Base-by-base conservation (phyloP, 2,113 vertebrate genomes). In the Xiphias gladius region DNA sequence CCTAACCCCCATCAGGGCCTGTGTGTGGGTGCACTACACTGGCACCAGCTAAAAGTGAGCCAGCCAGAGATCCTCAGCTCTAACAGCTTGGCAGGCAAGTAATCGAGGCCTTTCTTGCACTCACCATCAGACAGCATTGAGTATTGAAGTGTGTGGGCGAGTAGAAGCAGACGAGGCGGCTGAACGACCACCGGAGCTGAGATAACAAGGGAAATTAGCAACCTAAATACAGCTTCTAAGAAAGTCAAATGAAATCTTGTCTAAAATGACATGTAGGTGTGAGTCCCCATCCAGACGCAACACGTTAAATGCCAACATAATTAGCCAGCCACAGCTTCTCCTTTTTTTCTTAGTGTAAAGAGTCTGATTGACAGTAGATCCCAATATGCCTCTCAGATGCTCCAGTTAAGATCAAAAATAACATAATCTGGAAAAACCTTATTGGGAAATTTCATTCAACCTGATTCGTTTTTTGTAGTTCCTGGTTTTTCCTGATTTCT, bases 1-100 rank as follows among this genome's bases (percentile, higher is more conserved):
- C 75, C 69, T 70, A 37, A 55, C 28, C 41, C 57, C 79, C 72
- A 58, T 46, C 68, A 59, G 35, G 71, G 35, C 41, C 46, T 32
- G 72, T 77, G 76, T 65, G 91, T 91, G 83, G 84, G 89, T 55
- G 89, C 30, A 35, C 20, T 58, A 66, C 66, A 70, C 74, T 80
- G 82, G 86, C 82, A 77, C 19, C 32, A 43, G 61, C 73, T 82
- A 65, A 84, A 73, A 77, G 82, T 43, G 69, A 89, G 85, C 22
- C 83, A 86, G 79, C 24, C 82, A 88, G 58, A 69, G 68, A 82
- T 76, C 62, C 48, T 57, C 30, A 0, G 64, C 68, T 88, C 74
- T 81, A 86, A 87, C 63, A 70, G 87, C 85, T 88, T 85, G 82
- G 86, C 89, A 88, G 83, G 82, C 73, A 89, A 83, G 73, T 81